A percentile compares a stretch with the other conserved stretches of the same genome.
Evolutionary conservation across 2,888 invertebrate genomes (phyloP).

Genomic region (Anthrax anthrax): DNA sequence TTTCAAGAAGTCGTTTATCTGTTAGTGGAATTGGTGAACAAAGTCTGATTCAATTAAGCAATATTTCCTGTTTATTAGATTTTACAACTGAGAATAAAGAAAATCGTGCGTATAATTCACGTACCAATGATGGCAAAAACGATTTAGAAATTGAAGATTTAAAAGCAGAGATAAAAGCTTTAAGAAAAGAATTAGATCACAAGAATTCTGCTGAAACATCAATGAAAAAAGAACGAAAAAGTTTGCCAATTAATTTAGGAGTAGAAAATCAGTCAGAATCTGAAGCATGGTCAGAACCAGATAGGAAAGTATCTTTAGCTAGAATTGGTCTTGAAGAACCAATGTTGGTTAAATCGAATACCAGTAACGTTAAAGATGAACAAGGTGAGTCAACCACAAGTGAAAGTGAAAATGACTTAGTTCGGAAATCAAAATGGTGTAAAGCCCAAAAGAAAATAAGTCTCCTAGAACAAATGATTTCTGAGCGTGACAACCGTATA

Average conservation of each 20-base stretch:
- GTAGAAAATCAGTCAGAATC: conserved; percentile 44
- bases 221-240: conserved; percentile 26
- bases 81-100: conserved; percentile 13
- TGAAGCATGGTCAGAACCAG: conserved; percentile 79
- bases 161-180: conserved; percentile 23
- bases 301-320: conserved; percentile 63
- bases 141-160: conserved; percentile 18
- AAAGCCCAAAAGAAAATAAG: conserved; percentile 32
- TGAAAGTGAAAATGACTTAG: conserved; percentile 16
- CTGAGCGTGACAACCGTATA: conserved; percentile 35
- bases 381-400: conserved; percentile 8
- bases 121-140: conserved; percentile 4
- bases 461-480: conserved; percentile 32
- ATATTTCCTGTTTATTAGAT: conserved; percentile 35
- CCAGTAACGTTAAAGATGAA: conserved; percentile 20
- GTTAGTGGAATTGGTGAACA: conserved; percentile 30
- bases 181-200: conserved; percentile 22
- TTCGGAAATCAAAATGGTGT: conserved; percentile 18
- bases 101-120: conserved; percentile 24
- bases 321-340: conserved; percentile 54
- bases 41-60: conserved; percentile 36
- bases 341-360: conserved; percentile 14
- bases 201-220: conserved; percentile 13
- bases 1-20: conserved; percentile 28
- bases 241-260: conserved; percentile 21